A percentile compares a stretch with the other conserved stretches of the same genome.
Conservation (phyloP, 2,113 vertebrate genomes). For the Psammodynastes pulverulentus region DNA sequence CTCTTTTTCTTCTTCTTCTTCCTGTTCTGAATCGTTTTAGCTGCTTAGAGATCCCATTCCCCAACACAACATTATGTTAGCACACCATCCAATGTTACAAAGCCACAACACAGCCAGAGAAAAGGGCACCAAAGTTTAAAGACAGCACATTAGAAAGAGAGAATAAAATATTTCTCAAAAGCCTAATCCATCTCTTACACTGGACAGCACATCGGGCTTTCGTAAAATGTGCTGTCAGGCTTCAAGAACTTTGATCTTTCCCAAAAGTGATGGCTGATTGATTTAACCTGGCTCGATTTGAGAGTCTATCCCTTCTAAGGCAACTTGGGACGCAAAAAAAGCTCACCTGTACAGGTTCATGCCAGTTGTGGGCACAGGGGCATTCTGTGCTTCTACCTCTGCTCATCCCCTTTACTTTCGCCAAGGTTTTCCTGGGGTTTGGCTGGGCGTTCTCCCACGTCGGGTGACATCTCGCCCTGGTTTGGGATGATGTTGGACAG, state of each 20-base stretch:
- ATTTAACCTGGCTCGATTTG: neutral
- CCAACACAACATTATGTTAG: neutral
- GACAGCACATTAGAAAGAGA: conserved; percentile 2
- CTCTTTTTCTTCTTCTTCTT: neutral
- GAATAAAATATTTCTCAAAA: neutral
- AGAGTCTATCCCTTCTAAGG: neutral
- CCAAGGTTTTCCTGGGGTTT: conserved; percentile 67
- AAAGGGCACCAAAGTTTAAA: neutral
- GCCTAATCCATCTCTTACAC: neutral
- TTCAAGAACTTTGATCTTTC: conserved; percentile 42
- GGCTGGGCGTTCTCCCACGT: conserved; percentile 74
- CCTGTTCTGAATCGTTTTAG: neutral
- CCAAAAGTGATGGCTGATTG: conserved; percentile 35
- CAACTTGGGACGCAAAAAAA: neutral
- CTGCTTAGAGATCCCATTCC: neutral
- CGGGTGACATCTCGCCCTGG: conserved; percentile 64
- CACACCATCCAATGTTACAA: neutral
- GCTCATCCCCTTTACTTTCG: conserved; percentile 68
- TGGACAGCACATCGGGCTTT: neutral
- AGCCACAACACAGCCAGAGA: neutral
- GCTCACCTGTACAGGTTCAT: conserved; percentile 82
- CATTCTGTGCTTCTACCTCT: conserved; percentile 79
- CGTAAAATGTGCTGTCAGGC: conserved; percentile 16
- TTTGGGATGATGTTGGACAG: conserved; percentile 46
- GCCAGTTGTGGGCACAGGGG: conserved; percentile 77